These are phyloP conservation scores for Nebria salina DNA, from an alignment of 2,888 invertebrate genomes.

Conservation along the genomic window DNA sequence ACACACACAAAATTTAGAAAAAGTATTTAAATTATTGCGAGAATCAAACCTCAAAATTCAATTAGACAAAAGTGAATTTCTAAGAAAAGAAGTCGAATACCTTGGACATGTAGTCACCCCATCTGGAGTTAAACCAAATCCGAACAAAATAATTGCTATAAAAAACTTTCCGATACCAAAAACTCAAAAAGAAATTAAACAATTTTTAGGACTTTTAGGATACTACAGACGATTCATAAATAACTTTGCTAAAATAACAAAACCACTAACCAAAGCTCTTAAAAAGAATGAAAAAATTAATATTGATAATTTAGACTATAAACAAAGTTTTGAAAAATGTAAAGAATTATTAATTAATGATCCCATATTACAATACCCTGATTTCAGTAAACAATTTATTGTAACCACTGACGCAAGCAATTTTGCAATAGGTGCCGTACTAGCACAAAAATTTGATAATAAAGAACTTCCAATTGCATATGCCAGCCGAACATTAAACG, in stretches of 20 bases:
- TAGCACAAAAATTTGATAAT: conserved; percentile 49
- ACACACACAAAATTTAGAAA: no score
- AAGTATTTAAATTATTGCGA: no score
- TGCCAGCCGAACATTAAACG: conserved; percentile 49
- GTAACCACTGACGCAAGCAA: conserved; percentile 54
- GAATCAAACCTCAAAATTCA: no score
- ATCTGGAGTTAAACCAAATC: conserved; percentile 57
- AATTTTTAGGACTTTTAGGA: conserved; percentile 53
- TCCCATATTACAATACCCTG: conserved; percentile 52
- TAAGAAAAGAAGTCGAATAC: no score
- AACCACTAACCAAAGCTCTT: conserved; percentile 52
- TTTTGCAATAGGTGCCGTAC: conserved; percentile 51
- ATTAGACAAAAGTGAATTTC: no score
- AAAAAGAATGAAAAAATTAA: conserved; percentile 48
- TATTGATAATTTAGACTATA: conserved; percentile 41
- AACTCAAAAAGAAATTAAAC: conserved; percentile 54
- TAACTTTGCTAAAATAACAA: conserved; percentile 52
- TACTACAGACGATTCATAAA: conserved; percentile 55
- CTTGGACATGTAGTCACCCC: conserved; percentile 49
- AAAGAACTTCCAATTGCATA: conserved; percentile 39
- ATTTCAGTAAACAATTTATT: conserved; percentile 53
- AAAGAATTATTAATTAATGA: conserved; percentile 47
- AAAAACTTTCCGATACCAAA: conserved; percentile 53
- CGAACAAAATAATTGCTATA: conserved; percentile 53
- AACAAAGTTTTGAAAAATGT: conserved; percentile 42